These are phyloP conservation scores for Keiferia lycopersicella DNA, from an alignment of 2,888 invertebrate genomes.

Conservation along the genomic window DNA sequence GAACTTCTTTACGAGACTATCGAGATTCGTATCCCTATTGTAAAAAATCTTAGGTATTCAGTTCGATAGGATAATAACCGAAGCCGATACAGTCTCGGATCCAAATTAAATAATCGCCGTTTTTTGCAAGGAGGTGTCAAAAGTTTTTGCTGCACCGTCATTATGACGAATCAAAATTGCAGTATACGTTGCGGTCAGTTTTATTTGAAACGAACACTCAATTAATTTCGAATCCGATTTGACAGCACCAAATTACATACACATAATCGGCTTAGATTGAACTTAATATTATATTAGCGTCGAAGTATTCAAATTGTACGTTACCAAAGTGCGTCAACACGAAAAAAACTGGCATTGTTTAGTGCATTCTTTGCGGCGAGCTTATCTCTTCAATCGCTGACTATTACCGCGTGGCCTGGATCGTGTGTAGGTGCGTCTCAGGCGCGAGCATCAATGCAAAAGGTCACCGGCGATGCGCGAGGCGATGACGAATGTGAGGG, in stretches of 20 bases:
- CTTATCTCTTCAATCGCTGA: constrained; percentile 37
- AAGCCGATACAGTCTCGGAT: constrained; percentile 50
- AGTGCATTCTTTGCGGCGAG: constrained; percentile 28
- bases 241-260: constrained; percentile 67
- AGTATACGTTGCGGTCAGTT: constrained; percentile 57
- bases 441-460: constrained; percentile 60
- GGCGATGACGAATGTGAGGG: constrained; percentile 73
- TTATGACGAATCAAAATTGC: constrained; percentile 68
- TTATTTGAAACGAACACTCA: constrained; percentile 60
- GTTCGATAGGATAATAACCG: constrained; percentile 39
- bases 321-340: constrained; percentile 38
- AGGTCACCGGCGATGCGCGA: constrained; percentile 52
- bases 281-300: constrained; percentile 40
- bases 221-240: constrained; percentile 70
- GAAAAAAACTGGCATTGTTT: constrained; percentile 32
- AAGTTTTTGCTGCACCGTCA: constrained; percentile 69
- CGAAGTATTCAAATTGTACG: constrained; percentile 28
- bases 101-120: constrained; percentile 65
- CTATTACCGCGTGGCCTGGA: constrained; percentile 46
- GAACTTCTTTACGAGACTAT: not conserved
- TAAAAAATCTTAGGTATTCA: constrained; percentile 60
- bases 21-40: not conserved
- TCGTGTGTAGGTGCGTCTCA: constrained; percentile 37
- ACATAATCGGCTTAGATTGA: constrained; percentile 44
- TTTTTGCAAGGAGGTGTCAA: constrained; percentile 60